Percentiles rank a stretch among this genome's conserved stretches.
Conservation (phyloP, 2,113 vertebrate species). For the Psilopsiagon aurifrons region DNA sequence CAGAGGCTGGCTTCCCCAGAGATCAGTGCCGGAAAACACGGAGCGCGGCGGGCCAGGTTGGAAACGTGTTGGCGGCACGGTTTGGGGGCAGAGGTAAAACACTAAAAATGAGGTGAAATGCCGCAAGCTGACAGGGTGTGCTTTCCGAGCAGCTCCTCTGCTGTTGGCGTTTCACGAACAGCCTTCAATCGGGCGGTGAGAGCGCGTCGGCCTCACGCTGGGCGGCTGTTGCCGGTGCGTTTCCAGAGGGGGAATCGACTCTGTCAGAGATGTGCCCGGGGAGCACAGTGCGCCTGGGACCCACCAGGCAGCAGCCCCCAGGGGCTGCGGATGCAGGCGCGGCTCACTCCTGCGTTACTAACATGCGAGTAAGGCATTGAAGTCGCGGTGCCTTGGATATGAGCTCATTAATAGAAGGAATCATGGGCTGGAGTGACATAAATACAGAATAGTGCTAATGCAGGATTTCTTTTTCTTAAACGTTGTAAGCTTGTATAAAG, state of each 20-base stretch:
- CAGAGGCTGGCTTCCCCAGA: background rate
- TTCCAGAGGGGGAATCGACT: rapidly evolving
- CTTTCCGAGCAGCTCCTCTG: no score
- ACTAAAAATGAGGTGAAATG: rapidly evolving
- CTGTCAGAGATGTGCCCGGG: rapidly evolving
- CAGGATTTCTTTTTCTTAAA: no score
- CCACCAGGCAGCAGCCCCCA: rapidly evolving
- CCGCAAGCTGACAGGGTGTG: rapidly evolving
- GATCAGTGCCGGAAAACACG: background rate
- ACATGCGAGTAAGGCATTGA: rapidly evolving
- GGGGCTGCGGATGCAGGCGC: background rate
- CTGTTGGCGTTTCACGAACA: rapidly evolving
- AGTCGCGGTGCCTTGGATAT: background rate
- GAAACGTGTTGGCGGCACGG: background rate
- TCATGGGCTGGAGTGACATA: rapidly evolving
- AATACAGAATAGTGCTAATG: background rate
- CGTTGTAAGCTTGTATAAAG: background rate
- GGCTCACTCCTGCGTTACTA: background rate
- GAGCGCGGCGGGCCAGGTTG: background rate
- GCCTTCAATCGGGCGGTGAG: background rate
- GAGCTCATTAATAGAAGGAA: rapidly evolving
- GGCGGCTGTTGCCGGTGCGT: background rate
- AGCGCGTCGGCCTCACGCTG: background rate
- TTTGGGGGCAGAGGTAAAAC: background rate
- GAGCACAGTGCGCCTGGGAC: background rate